Base-by-base conservation (phyloP, 2,113 vertebrate genomes). In the Urocynchramus pylzowi region DNA sequence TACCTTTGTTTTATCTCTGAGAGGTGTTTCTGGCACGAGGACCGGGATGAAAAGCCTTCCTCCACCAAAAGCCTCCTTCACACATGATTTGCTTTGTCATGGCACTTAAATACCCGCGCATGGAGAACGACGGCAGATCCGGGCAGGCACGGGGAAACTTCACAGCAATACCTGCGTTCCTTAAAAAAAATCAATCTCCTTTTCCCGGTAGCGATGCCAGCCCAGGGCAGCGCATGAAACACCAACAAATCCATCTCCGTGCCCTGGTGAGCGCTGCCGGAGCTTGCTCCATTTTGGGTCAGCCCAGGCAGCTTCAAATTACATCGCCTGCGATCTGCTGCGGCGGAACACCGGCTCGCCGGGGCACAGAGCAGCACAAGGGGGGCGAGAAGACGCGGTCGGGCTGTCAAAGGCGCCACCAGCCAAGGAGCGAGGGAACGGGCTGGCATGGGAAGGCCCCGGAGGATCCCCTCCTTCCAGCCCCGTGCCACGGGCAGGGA, bases 81-180 rank as follows among this genome's bases (percentile, higher is more conserved):
- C 77, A 49, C 49, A 15, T 0, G 45, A 95, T 96, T 93, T 97
- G 96, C 96, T 97, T 97, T 96, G 96, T 97, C 96, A 97, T 96
- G 95, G 65, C 94, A 59, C 89, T 89, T 65, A 9, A 65, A 63
- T 7, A 30, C 35, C 8, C 0, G 6, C 35, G 41, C 45, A 54
- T 16, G 3, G 45, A 74, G 60, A 78, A 76, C 5, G 16, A 39
- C 31, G 63, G 65, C 61, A 33, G 52, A 45, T 30, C 84, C 1
- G 67, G 57, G 61, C 45, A 68, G 77, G 76, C 73, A 23, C 37
- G 3, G 2, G 7, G 18, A n/a, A 85, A 83, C 91, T 90, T 73
- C 47, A 3, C 12, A 31, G 31, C 57, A 22, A 45, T 13, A 65
- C 87, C 89, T 75, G 26, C 54, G 49, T 0, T 0, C 54, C 80